Percentiles rank a stretch among this genome's conserved stretches.
Conservation (phyloP, 1,140 invertebrate genomes). For the Ceratoteleas bidentatus region DNA sequence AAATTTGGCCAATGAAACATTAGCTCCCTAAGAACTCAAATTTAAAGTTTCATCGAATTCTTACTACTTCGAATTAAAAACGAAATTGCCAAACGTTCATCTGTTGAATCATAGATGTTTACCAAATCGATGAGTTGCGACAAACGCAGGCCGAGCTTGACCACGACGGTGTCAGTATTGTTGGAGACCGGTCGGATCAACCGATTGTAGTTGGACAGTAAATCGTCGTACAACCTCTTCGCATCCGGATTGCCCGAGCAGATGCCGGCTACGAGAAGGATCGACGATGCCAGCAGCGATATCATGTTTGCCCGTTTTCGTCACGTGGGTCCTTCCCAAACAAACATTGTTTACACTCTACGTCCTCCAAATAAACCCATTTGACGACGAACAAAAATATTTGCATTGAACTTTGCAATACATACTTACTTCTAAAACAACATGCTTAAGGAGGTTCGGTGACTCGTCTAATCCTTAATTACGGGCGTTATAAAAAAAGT, state of each 20-base stretch:
- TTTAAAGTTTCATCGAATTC: too few relatives aligned
- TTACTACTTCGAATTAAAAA: too few relatives aligned
- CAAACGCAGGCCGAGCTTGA: conserved; percentile 94
- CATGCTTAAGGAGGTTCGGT: conserved; percentile 32
- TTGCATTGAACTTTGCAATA: neutral
- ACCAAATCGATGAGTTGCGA: conserved; percentile 98
- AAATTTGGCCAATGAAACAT: too few relatives aligned
- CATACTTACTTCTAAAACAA: conserved; percentile 41
- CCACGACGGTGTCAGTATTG: conserved; percentile 95
- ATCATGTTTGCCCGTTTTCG: conserved; percentile 67
- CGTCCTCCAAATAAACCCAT: too few relatives aligned
- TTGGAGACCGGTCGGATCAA: conserved; percentile 96
- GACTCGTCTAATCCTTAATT: conserved; percentile 24
- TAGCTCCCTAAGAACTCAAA: too few relatives aligned
- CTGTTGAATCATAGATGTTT: conserved; percentile 70
- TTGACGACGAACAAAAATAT: too few relatives aligned
- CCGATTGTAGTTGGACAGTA: conserved; percentile 97
- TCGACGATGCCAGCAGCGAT: conserved; percentile 54
- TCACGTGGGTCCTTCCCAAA: conserved; percentile 42
- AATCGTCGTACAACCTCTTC: conserved; percentile 95
- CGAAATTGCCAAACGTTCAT: too few relatives aligned
- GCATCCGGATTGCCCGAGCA: conserved; percentile 90
- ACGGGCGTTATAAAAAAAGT: conserved; percentile 23
- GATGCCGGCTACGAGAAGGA: conserved; percentile 66
- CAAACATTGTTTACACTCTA: conserved; percentile 31